These are phyloP conservation scores for Formica exsecta DNA, from an alignment of 1,140 invertebrate genomes.

Conservation along the genomic window DNA sequence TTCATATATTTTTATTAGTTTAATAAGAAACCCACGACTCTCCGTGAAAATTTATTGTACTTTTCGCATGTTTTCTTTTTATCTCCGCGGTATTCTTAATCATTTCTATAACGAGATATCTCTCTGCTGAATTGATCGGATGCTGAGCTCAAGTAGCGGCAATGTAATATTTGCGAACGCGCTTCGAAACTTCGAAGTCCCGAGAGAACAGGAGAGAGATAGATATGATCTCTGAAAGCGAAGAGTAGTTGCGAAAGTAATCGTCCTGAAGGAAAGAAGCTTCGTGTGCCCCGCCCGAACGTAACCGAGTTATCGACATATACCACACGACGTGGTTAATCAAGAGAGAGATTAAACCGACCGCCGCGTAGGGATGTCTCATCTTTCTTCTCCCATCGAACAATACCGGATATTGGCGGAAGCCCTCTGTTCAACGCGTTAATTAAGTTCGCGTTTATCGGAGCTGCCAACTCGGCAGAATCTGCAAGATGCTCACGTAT, in stretches of 20 bases:
- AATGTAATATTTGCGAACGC: not conserved
- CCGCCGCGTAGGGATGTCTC: conserved; percentile 9
- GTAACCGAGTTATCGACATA: conserved; percentile 57
- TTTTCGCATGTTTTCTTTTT: not conserved
- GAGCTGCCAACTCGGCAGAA: not conserved
- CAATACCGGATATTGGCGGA: conserved; percentile 67
- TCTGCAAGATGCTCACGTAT: not conserved
- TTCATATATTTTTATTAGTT: not conserved
- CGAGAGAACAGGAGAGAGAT: too few species aligned
- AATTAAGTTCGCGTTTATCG: conserved; percentile 66
- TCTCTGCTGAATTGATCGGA: not conserved
- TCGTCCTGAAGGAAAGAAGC: conserved; percentile 10
- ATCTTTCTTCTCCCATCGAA: conserved; percentile 38
- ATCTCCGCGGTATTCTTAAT: not conserved
- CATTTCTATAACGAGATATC: not conserved
- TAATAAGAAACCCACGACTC: not conserved
- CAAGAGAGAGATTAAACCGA: conserved; percentile 70
- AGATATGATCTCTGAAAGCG: not conserved
- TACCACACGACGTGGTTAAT: conserved; percentile 34
- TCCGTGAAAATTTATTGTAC: not conserved
- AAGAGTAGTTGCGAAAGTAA: not conserved
- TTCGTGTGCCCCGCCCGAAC: not conserved
- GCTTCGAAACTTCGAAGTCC: not conserved
- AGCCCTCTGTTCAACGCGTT: conserved; percentile 30
- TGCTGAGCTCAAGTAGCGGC: not conserved